Evolutionary conservation across 2,797 vertebrate genomes (phyloP).

Genomic region (Alca torda): DNA sequence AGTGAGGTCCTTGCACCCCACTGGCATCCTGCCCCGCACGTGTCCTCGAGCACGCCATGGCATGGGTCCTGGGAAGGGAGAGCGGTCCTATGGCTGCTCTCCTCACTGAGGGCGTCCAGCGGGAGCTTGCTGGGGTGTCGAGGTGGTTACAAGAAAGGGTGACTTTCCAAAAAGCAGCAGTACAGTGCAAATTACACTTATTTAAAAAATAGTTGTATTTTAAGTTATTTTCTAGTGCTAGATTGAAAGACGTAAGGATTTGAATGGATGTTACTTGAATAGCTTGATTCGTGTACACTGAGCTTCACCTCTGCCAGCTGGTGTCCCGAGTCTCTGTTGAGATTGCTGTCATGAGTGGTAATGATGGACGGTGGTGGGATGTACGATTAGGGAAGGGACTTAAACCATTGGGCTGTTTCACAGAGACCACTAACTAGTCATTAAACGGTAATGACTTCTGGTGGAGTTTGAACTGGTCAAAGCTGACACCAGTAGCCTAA

Average conservation of each 20-base stretch:
- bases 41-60: neutral
- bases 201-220: neutral
- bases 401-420: neutral
- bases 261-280: neutral
- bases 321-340: neutral
- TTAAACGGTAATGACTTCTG: neutral
- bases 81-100: neutral
- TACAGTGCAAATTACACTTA: neutral
- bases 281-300: neutral
- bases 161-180: neutral
- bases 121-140: rapidly evolving
- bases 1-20: neutral
- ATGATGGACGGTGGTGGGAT: neutral
- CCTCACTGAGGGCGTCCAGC: rapidly evolving
- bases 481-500: neutral
- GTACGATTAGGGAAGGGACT: neutral
- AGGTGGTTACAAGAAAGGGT: neutral
- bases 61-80: neutral
- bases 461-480: neutral
- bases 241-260: neutral
- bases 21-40: neutral
- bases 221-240: neutral
- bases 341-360: rapidly evolving
- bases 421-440: neutral
- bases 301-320: neutral